Base-by-base conservation (phyloP, 1,140 invertebrate species). In the Maconellicoccus hirsutus region DNA sequence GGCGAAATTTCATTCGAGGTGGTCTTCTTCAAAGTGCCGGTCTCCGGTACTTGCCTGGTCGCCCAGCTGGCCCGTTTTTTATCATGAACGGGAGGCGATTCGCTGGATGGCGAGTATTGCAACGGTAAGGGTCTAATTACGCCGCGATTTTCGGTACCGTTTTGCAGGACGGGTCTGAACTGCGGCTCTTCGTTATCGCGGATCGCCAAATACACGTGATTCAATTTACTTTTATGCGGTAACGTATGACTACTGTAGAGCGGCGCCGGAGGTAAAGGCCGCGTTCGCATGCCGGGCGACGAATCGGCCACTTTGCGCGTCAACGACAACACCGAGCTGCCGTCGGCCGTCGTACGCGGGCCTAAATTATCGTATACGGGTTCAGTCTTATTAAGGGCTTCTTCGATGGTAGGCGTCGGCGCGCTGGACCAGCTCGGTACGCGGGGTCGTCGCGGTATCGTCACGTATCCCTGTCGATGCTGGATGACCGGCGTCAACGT, bases 341-440 rank as follows among this genome's bases (percentile, higher is more conserved):
- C 92, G 75, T 89, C 90, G 3, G 90, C 91, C 7, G 92, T 94
- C n/a, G 92, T 89, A 74, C 92, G 83, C 25, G 90, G 89, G 0
- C 92, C 92, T 86, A 94, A 89, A 77, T 93, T 93, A 79, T 94
- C 92, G 78, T 94, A 94, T 39, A 86, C 85, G 14, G 87, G 84
- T 10, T 80, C 79, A 27, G 75, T 73, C 0, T 84, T 84, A 70
- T 88, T 87, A 89, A 90, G 92, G 72, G 89, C 80, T 80, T 0
- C 61, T 23, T 66, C 61, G 1, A 66, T 25, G 19, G 61, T 66
- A 3, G 83, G 84, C 0, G 84, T 85, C 12, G 87, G 87, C 16
- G 79, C 78, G 21, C 79, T 82, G 70, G 88, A 88, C 89, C 91
- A 93, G 72, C 89, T 91, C 0, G 90, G 89, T 0, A 88, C 86